Evolutionary conservation across 2,797 vertebrate genomes (phyloP), one percentile per base, ranked within the genome.

Genomic region (Hemibagrus guttatus): DNA sequence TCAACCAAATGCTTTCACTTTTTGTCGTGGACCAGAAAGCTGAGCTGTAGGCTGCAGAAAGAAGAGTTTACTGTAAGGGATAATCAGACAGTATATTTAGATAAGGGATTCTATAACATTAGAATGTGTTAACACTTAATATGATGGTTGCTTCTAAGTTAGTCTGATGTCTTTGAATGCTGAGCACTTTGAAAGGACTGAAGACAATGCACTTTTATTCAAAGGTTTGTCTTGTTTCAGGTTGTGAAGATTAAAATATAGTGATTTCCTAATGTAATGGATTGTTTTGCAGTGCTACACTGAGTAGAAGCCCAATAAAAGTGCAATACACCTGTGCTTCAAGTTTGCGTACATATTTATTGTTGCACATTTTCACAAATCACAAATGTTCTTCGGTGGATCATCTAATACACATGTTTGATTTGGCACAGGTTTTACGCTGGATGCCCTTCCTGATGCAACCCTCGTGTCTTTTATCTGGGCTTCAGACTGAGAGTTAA

Each of bases 1-100:
- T 64, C 2, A 35, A 86, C 75, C 75, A 80, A 46, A 58, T 82
- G 9, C 52, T 39, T 83, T 78, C 74, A 63, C 56, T 69, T 84
- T 39, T 84, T 68, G 68, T 35, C 6, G 71, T 63, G 66, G 82
- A 84, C 76, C 56, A 87, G 66, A n/a, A 58, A 79, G 26, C n/a
- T 87, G 23, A 68, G 56, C 26, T 79, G 7, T 46, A 74, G 23
- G 56, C 72, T 49, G 5, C 16, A 83, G 28, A 72, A 59, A 56
- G n/a, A 59, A 42, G 19, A 58, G 6, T 11, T 64, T 64, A 28
- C 64, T 78, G 35, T 54, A 23, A 86, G 42, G 8, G 58, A 28
- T n/a, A 72, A 3, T 42, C 28, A 12, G 7, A n/a, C n/a, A 9
- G 19, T n/a, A 21, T 4, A 42, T 74, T 46, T 4, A 46, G 8